Evolutionary conservation across 2,888 invertebrate species (phyloP), one percentile per base, ranked within the genome.

Genomic region (Nymphalis urticae): DNA sequence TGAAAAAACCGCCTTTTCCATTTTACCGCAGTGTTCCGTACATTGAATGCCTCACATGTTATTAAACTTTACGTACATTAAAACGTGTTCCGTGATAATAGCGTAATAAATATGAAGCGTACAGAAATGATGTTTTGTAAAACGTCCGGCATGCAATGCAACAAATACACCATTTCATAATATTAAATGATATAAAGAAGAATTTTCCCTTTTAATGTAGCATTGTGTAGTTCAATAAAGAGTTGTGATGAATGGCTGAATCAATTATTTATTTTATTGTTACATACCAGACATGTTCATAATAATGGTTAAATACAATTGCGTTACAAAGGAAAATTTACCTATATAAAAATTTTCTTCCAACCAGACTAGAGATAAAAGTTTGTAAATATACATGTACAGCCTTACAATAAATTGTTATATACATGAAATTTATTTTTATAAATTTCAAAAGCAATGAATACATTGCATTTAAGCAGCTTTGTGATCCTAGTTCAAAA

Each of bases 31-130:
- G 48, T 61, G 59, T 53, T 66, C 66, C 47, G 62, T 62, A 70
- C 60, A 66, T 66, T 67, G 66, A 70, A 68, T 63, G 50, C 59
- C 68, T 64, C 70, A 72, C 68, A 69, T 66, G 66, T 66, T 71
- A 68, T 67, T 71, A 69, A 68, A 71, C 56, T 60, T 13, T 66
- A 42, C 60, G 69, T 73, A 74, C 69, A 71, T 74, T 73, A 71
- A 72, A 74, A 74, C 68, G 72, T 69, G 72, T 69, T 73, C 66
- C 74, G 72, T 74, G 73, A 74, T 74, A 74, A 74, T 73, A 58
- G 73, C 71, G 62, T 71, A 73, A 73, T 74, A 74, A 74, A 74
- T 74, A 74, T 71, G 66, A 74, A 64, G 60, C 68, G 63, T 71
- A 70, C 69, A 71, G 71, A 73, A 73, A 74, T 73, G 74, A 68